These are phyloP conservation scores for Parazoanthus darwini DNA, from an alignment of 92 coral and sea anemone genomes.

Conservation along the genomic window DNA sequence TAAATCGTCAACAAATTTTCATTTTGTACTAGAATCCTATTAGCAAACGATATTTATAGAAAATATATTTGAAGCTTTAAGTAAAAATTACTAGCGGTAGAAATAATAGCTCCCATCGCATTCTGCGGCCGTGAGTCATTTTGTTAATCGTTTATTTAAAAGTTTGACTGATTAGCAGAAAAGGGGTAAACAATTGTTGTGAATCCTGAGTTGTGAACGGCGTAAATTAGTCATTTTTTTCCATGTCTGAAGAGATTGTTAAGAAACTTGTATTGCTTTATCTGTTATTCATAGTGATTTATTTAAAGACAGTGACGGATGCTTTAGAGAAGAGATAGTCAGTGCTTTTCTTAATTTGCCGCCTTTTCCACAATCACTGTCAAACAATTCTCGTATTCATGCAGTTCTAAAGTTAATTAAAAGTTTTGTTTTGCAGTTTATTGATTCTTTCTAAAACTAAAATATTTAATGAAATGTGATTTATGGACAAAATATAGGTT, in stretches of 20 bases:
- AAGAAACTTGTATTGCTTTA: neutral
- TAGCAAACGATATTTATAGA: neutral
- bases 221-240: slow-evolving; percentile 5
- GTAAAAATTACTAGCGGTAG: neutral
- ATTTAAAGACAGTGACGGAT: neutral
- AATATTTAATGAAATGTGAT: slow-evolving; percentile 27
- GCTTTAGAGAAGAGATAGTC: no score
- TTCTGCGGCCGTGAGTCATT: neutral
- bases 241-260: neutral
- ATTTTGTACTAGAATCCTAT: neutral
- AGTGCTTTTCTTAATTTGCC: neutral
- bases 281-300: neutral
- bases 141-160: neutral
- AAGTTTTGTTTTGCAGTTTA: slow-evolving; percentile 21
- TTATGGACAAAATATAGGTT: neutral
- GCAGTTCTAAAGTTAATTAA: slow-evolving; percentile 31
- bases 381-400: neutral
- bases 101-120: neutral
- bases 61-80: neutral
- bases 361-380: neutral
- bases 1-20: neutral
- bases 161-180: neutral
- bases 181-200: slow-evolving; percentile 6
- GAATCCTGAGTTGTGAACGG: neutral
- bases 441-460: slow-evolving; percentile 16